phyloP scores from a whole-genome alignment of 2,113 vertebrate species.

The Corydoras maculifer region DNA sequence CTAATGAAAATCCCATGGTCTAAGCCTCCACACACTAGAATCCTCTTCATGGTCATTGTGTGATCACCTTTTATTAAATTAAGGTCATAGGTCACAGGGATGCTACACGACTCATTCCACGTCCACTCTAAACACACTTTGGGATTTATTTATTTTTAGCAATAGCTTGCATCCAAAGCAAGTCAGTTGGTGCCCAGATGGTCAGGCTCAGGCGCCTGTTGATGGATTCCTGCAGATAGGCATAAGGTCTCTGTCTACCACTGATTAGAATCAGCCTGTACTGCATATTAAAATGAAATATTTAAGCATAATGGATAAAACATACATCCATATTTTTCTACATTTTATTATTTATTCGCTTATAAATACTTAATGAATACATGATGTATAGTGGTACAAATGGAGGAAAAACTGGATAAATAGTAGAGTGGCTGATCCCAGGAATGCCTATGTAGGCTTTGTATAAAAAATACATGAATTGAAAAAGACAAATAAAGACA shows the following conservation, averaged over 20 bases:
- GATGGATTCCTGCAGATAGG: constrained; percentile 51
- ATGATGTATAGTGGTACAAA: no score
- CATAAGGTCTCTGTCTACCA: constrained; percentile 52
- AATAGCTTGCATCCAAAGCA: constrained; percentile 49
- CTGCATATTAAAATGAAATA: constrained; percentile 13
- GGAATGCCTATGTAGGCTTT: no score
- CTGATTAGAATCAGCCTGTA: constrained; percentile 50
- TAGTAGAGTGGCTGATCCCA: no score
- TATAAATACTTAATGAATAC: no score
- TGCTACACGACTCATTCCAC: constrained; percentile 34
- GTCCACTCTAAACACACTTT: constrained; percentile 52
- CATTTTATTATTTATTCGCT: no score
- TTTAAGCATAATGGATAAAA: not conserved
- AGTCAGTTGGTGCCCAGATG: constrained; percentile 54
- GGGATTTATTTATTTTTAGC: constrained; percentile 61
- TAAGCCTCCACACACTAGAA: constrained; percentile 38
- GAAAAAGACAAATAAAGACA: no score
- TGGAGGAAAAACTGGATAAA: no score
- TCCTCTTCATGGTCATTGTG: constrained; percentile 43
- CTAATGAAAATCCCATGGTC: constrained; percentile 56
- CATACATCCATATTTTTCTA: no score
- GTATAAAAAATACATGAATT: no score
- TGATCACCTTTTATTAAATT: constrained; percentile 41
- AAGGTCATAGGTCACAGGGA: constrained; percentile 45
- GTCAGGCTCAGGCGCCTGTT: constrained; percentile 57